Percentiles rank a stretch among this genome's conserved stretches.
These are phyloP conservation scores for Aphelinus atriplicis DNA, from an alignment of 1,140 invertebrate genomes.

Conservation along the genomic window DNA sequence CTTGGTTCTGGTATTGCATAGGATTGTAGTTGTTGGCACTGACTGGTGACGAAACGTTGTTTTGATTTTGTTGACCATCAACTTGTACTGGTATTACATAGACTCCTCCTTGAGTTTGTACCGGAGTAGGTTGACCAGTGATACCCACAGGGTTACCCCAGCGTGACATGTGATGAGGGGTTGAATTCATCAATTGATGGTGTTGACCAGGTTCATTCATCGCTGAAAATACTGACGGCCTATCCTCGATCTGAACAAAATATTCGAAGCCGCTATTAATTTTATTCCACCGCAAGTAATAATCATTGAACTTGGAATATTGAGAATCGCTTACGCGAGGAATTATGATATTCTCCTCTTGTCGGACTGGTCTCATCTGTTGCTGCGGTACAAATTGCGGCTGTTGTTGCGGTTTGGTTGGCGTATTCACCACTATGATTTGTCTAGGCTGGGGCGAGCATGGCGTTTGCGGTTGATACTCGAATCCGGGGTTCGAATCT, in stretches of 20 bases:
- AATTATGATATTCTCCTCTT: neutral
- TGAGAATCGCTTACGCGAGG: too few species aligned
- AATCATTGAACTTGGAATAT: too few species aligned
- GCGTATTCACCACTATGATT: conserved; percentile 18
- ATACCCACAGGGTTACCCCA: conserved; percentile 52
- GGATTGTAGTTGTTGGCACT: conserved; percentile 12
- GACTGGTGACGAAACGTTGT: too few species aligned
- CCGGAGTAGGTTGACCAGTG: conserved; percentile 46
- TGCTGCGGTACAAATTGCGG: conserved; percentile 29
- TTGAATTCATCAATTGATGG: conserved; percentile 60
- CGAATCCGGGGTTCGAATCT: conserved; percentile 37
- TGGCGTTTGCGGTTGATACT: conserved; percentile 43
- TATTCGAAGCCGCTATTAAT: neutral
- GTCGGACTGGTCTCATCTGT: conserved; percentile 31
- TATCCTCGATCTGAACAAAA: conserved; percentile 58
- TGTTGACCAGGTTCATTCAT: conserved; percentile 56
- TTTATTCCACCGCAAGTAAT: too few species aligned
- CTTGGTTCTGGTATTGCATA: conserved; percentile 14
- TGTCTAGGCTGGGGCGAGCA: conserved; percentile 25
- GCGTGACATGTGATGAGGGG: conserved; percentile 59
- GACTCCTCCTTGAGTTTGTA: conserved; percentile 46
- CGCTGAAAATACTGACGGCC: conserved; percentile 60
- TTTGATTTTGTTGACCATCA: conserved; percentile 41
- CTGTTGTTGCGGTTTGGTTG: conserved; percentile 31
- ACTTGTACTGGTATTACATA: conserved; percentile 58